Evolutionary conservation across 2,113 vertebrate genomes (phyloP).

Genomic region (Dasyornis broadbenti): DNA sequence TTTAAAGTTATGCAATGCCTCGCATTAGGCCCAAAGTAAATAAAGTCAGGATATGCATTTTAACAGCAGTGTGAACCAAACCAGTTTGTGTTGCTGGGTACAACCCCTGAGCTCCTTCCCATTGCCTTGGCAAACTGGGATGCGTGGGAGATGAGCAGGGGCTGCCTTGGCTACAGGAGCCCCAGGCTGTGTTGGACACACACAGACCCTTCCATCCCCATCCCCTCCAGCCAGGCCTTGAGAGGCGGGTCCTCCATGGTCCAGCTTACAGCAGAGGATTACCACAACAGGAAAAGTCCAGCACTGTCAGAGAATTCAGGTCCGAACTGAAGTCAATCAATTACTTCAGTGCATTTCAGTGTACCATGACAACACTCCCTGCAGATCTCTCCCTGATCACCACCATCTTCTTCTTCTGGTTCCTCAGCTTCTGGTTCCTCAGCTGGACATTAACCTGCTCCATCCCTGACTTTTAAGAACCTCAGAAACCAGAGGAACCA

Average conservation of each 20-base stretch:
- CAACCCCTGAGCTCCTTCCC: background rate
- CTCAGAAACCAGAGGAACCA: background rate
- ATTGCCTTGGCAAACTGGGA: accelerated
- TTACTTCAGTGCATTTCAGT: background rate
- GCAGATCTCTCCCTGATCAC: background rate
- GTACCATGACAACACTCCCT: background rate
- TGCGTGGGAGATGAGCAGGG: background rate
- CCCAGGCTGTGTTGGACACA: accelerated
- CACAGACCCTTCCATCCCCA: accelerated
- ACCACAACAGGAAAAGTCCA: background rate
- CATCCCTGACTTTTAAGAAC: background rate
- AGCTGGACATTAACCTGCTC: background rate
- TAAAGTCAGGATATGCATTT: background rate
- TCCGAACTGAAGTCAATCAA: background rate
- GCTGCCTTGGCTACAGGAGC: background rate
- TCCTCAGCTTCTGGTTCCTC: background rate
- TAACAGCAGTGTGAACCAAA: background rate
- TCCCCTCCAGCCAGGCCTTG: background rate
- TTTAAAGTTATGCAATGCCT: background rate
- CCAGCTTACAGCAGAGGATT: background rate
- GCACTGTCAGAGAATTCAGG: background rate
- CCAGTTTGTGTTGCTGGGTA: background rate
- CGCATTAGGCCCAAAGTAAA: background rate
- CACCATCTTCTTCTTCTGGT: background rate
- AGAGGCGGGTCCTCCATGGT: background rate